Base-by-base conservation (phyloP, 2,797 vertebrate species). In the Chromobotia macracanthus region DNA sequence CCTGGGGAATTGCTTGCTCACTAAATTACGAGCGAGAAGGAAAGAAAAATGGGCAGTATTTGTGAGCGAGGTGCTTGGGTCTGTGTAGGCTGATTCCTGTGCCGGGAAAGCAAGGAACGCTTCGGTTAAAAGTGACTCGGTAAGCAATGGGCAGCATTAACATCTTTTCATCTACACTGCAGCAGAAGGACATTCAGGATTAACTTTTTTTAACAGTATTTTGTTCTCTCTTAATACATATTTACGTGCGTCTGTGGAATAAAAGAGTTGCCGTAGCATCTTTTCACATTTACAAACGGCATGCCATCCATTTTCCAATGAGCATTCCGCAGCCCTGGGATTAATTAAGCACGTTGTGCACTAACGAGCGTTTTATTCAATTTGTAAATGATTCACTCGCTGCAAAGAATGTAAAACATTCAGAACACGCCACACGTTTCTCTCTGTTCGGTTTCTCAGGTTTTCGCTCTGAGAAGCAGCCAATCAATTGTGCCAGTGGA, bases 331-430 rank as follows among this genome's bases (percentile, higher is more conserved):
- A 71, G 80, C 68, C n/a, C 21, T 31, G 84, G 86, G 84, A 89
- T 86, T 87, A 87, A 92, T 92, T 90, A 89, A 79, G 72, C 21
- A 78, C 79, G 84, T 79, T 83, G 79, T 76, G 81, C 78, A 48
- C 84, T 83, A 85, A 12, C 56, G 19, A 63, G 23, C 51, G 71
- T 84, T 87, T 82, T 85, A 73, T 87, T 85, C 79, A 79, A 84
- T 88, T 85, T 87, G 56, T 84, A 82, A 80, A 88, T 79, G 77
- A 83, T 83, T 83, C 69, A 60, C 80, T 84, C 75, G 65, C 77
- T 73, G 53, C 46, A 74, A 44, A 80, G 79, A 79, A 68, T 60
- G 71, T 8, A 63, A 28, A 21, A 38, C n/a, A 31, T 38, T 77
- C 50, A 51, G 18, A 21, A 53, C 68, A 38, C n/a, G 64, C 38